Evolutionary conservation across 2,797 vertebrate genomes (phyloP), one percentile per base, ranked within the genome.

Genomic region (Sebastes minor): DNA sequence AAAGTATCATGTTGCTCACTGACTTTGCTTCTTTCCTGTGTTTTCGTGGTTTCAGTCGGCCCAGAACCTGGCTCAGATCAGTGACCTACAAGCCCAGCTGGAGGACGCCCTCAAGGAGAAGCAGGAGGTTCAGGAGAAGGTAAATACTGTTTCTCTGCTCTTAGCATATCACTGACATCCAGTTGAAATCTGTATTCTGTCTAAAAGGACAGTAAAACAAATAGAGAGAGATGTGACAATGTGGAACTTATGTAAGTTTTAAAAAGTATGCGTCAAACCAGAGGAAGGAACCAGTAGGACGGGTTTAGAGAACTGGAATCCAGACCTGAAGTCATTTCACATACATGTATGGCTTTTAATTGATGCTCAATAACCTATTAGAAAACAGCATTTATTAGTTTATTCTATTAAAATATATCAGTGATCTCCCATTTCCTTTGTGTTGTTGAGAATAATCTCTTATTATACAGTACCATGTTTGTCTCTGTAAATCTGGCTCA

Each of bases 61-160:
- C 35, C 96, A 98, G 86, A 97, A 98, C 91, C 87, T 99, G 93
- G 97, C 97, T 1, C 98, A 99, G 95, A 98, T 99, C 95, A 99
- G 96, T 5, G 98, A 99, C 83, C 96, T 99, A 38, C 98, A 99
- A 71, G 94, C 95, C 12, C 98, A 99, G 90, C 94, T 99, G 80
- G 98, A 99, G 84, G 98, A 99, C 28, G 94, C 96, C 87, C 94
- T 92, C 85, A 99, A 98, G 91, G 98, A 99, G 91, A 99, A 98
- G 81, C 98, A 99, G 90, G 98, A 99, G 71, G 85, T 98, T 8
- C 98, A 98, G 87, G 98, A 99, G 89, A 99, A 97, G 98, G 98
- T 99, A 93, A 5, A 9, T 42, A 2, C 13, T 35, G 13, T 3
- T 6, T 67, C 28, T 2, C 9, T 70, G 32, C 55, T 59, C 46